phyloP scores from a whole-genome alignment of 1,140 invertebrate species.

The Panulirus ornatus region DNA sequence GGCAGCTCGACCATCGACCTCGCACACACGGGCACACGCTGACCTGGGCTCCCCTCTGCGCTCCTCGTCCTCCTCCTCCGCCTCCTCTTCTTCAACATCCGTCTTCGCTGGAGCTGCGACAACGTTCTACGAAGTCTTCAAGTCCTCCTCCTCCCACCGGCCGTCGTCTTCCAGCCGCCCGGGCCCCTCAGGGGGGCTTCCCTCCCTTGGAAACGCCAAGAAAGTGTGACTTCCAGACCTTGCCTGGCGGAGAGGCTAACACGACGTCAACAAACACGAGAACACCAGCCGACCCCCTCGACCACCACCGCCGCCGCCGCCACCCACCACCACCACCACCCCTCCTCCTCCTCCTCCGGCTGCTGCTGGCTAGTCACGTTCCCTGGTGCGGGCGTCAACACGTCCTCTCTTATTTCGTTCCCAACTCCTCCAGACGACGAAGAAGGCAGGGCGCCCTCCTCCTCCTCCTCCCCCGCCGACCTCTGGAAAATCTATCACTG shows the following conservation, averaged over 20 bases:
- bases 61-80: constrained; percentile 46
- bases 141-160: not conserved
- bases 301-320: not conserved
- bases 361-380: constrained; percentile 14
- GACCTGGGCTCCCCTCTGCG: constrained; percentile 49
- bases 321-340: constrained; percentile 21
- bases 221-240: too few species aligned
- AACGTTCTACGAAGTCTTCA: not conserved
- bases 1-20: constrained; percentile 47
- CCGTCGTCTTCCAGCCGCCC: not conserved
- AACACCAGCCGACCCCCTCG: not conserved
- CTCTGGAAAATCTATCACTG: constrained; percentile 54
- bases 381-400: not conserved
- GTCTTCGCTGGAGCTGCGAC: constrained; percentile 26
- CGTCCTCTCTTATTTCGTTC: not conserved
- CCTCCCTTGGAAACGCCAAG: too few species aligned
- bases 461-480: too few species aligned
- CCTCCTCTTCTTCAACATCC: constrained; percentile 7
- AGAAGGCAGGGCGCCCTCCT: too few species aligned
- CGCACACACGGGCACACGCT: constrained; percentile 54
- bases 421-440: not conserved
- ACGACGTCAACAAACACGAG: not conserved
- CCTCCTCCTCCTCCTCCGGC: not conserved
- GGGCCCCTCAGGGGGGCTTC: not conserved
- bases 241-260: too few species aligned